Percentiles rank a stretch among this genome's conserved stretches.
These are phyloP conservation scores for Sesia bembeciformis DNA, from an alignment of 2,888 invertebrate species.

Conservation along the genomic window DNA sequence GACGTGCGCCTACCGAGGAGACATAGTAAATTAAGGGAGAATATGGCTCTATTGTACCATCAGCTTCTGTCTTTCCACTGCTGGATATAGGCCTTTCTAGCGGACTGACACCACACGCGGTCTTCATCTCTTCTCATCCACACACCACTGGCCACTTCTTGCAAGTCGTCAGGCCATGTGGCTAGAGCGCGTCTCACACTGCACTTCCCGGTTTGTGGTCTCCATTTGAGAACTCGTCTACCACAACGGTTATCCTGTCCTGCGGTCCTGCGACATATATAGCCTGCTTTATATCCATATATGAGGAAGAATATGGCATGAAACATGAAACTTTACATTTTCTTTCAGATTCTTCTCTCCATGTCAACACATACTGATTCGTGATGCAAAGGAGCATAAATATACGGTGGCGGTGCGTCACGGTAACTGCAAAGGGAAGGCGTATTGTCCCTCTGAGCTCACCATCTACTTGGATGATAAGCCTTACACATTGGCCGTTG, in stretches of 20 bases:
- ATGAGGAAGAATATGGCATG: background rate
- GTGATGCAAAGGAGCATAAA: slow-evolving; percentile 80
- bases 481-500: slow-evolving; percentile 70
- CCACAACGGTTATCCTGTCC: background rate
- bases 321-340: slow-evolving; percentile 1
- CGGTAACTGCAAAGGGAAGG: slow-evolving; percentile 47
- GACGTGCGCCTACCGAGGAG: no score
- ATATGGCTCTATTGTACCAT: no score
- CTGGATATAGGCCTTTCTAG: no score
- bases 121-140: no score
- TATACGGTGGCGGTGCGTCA: slow-evolving; percentile 78
- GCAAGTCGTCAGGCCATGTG: no score
- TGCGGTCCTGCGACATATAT: background rate
- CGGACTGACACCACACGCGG: no score
- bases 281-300: background rate
- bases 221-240: no score
- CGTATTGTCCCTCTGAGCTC: slow-evolving; percentile 57
- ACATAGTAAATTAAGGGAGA: no score
- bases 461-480: slow-evolving; percentile 81
- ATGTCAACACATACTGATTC: slow-evolving; percentile 83
- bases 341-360: slow-evolving; percentile 81
- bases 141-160: no score
- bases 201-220: no score
- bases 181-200: no score
- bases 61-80: no score